Conservation (phyloP, 2,113 vertebrate species). For the Grus americana region DNA sequence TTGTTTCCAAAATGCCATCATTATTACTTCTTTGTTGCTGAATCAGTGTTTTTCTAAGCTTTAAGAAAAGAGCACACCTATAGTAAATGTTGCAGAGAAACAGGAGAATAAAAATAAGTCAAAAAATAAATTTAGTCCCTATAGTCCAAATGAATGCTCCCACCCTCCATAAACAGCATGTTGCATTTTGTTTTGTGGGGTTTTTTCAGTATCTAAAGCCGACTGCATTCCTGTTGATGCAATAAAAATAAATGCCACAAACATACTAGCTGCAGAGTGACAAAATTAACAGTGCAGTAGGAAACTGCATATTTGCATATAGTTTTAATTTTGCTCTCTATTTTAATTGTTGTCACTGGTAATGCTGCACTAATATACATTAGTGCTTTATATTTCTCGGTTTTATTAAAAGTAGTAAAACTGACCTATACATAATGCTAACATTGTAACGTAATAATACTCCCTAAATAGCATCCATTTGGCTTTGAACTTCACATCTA, state of each 20-base stretch:
- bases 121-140: neutral
- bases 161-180: neutral
- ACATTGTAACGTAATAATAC: neutral
- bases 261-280: neutral
- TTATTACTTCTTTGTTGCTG: neutral
- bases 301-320: neutral
- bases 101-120: neutral
- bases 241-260: constrained; percentile 14
- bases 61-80: neutral
- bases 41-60: constrained; percentile 2
- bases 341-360: constrained; percentile 19
- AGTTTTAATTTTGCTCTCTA: neutral
- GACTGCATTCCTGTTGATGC: neutral
- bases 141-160: neutral
- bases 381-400: neutral
- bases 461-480: constrained; percentile 29
- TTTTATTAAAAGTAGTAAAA: constrained; percentile 47
- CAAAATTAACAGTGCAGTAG: neutral
- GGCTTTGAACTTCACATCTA: constrained; percentile 17
- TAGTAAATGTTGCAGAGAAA: neutral
- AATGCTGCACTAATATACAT: neutral
- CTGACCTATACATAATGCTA: constrained; percentile 2
- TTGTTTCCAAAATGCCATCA: neutral
- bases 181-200: neutral
- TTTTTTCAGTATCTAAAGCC: neutral